Conservation (phyloP, 2,113 vertebrate genomes). For the Neotoma lepida region DNA sequence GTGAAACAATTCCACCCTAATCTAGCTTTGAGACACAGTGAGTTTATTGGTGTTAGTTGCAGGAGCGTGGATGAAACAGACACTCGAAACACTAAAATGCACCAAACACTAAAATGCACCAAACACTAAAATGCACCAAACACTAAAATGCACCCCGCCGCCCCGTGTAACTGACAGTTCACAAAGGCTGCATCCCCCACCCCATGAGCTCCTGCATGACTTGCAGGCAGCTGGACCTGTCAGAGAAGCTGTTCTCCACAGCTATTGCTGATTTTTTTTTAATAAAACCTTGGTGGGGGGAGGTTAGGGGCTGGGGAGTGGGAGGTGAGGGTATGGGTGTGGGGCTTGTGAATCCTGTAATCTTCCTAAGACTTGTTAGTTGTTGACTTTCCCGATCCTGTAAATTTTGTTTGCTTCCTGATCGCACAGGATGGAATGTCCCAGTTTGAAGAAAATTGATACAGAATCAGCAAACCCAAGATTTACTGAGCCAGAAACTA, state of each 20-base stretch:
- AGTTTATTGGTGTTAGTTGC: neutral
- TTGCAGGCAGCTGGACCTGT: neutral
- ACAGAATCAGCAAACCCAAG: neutral
- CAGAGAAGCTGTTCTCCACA: neutral
- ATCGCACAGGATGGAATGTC: neutral
- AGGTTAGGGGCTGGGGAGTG: neutral
- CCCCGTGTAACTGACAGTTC: neutral
- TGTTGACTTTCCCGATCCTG: neutral
- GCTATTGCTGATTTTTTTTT: neutral
- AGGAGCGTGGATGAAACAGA: neutral
- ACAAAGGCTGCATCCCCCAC: neutral
- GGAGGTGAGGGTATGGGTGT: neutral
- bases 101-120: no score
- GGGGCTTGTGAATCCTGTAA: neutral
- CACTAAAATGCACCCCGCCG: no score
- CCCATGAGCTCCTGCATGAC: no score
- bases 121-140: no score
- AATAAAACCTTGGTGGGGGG: neutral
- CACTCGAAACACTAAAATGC: neutral
- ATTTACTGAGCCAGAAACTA: neutral
- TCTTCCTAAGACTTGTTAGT: neutral
- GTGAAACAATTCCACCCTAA: no score
- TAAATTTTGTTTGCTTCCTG: neutral
- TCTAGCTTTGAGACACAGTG: neutral
- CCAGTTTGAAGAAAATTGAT: neutral